Evolutionary conservation across 2,888 invertebrate genomes (phyloP), one percentile per base, ranked within the genome.

Genomic region (Stramonita haemastoma): DNA sequence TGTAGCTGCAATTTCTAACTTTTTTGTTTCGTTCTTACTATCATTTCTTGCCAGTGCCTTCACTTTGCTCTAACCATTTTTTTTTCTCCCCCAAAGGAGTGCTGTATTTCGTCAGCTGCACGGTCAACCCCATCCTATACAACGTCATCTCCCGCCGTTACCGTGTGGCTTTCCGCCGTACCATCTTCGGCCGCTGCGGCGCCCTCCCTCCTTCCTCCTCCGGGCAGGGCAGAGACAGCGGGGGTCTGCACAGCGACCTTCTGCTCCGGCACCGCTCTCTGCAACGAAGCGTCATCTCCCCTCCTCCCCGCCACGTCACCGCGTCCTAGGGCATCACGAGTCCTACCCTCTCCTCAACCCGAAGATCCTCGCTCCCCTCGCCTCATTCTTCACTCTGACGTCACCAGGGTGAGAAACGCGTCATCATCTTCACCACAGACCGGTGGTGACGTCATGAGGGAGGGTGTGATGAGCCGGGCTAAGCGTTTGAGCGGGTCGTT

Each of bases 141-240:
- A 98, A 99, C 96, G 97, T 98, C 88, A 98, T 99, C 98, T 99
- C 98, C 22, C 97, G 98, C 96, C 98, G 98, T 96, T 99, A 99
- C 96, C 97, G 98, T 57, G 97, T 98, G 92, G 99, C 99, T 85
- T 99, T 99, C 96, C 98, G 98, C 97, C 98, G 96, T 89, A 96
- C 96, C 15, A 92, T 96, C 83, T 95, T 95, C 87, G 85, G 86
- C 26, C 29, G 60, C 15, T 84, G 81, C 73, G 56, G 97, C 98
- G 98, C 97, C 98, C 95, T 88, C 96, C 96, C 86, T 60, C 29
- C 60, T 79, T 11, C 29, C 1, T 0, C 36, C 73, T 70, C 36
- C 66, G 11, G 89, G 56, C 85, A 46, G 0, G 15, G 46, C 89
- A 66, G 17, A 73, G 34, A n/a, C 66, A 34, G 36, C 36, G 29